A percentile compares a stretch with the other conserved stretches of the same genome.
Evolutionary conservation across 1,140 invertebrate genomes (phyloP).

Genomic region (Formica exsecta): DNA sequence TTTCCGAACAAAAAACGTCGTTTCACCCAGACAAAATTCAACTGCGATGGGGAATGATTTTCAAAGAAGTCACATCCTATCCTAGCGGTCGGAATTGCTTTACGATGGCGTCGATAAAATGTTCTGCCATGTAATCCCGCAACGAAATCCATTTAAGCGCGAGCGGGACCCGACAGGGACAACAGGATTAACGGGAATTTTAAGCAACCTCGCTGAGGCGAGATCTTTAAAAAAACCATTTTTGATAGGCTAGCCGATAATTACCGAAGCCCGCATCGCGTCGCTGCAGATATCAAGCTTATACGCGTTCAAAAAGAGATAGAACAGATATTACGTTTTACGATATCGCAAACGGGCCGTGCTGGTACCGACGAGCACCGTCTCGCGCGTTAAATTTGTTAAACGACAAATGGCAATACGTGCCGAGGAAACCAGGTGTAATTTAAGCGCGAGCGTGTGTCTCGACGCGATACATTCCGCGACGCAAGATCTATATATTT

Average conservation of each 20-base stretch:
- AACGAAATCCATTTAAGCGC: constrained; percentile 46
- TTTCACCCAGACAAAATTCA: constrained; percentile 22
- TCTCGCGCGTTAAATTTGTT: constrained; percentile 56
- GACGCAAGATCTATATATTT: not conserved
- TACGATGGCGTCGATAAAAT: constrained; percentile 34
- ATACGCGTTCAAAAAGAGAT: constrained; percentile 36
- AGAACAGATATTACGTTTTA: constrained; percentile 55
- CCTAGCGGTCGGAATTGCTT: constrained; percentile 8
- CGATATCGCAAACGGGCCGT: constrained; percentile 56
- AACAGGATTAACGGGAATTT: constrained; percentile 48
- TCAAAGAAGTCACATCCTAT: constrained; percentile 25
- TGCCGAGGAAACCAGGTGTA: constrained; percentile 9
- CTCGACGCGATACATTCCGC: constrained; percentile 5
- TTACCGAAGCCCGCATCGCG: constrained; percentile 4
- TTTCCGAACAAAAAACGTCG: constrained; percentile 15
- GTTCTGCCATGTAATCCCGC: constrained; percentile 28
- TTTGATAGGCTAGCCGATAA: constrained; percentile 27
- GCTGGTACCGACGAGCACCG: not conserved
- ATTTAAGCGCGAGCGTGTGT: not conserved
- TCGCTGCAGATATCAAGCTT: constrained; percentile 27
- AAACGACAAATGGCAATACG: constrained; percentile 54
- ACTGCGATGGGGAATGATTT: constrained; percentile 11
- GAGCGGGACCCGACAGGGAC: not conserved
- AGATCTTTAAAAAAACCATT: constrained; percentile 17
- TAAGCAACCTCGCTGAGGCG: constrained; percentile 1